Percentiles rank a stretch among this genome's conserved stretches.
Evolutionary conservation across 2,113 vertebrate genomes (phyloP).

Genomic region (Numida meleagris): DNA sequence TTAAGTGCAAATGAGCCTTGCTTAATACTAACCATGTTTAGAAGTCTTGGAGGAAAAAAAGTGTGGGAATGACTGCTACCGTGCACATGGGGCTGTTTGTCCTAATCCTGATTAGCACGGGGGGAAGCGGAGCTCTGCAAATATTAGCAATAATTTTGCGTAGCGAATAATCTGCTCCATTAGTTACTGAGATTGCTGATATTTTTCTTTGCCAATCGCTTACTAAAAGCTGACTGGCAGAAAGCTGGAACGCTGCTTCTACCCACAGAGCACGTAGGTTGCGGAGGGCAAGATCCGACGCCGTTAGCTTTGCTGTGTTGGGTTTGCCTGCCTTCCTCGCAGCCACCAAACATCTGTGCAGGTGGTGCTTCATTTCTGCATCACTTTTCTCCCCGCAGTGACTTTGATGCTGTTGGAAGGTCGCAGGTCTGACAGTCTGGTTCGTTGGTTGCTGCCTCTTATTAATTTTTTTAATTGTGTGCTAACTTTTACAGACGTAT

Average conservation of each 20-base stretch:
- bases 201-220: neutral
- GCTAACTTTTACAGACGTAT: conserved; percentile 19
- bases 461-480: conserved; percentile 6
- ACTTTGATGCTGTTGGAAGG: conserved; percentile 48
- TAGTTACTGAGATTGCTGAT: neutral
- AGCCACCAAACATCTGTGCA: neutral
- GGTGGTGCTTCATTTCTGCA: neutral
- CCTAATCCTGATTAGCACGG: neutral
- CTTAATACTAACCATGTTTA: neutral
- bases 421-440: conserved; percentile 4
- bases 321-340: neutral
- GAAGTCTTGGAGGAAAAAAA: neutral
- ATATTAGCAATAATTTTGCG: neutral
- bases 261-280: neutral
- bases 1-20: conserved; percentile 2
- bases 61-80: neutral
- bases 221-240: neutral
- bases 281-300: neutral
- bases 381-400: neutral
- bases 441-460: conserved; percentile 25
- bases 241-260: neutral
- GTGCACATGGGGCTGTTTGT: neutral
- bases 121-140: neutral
- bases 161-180: neutral
- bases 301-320: neutral